These are phyloP conservation scores for Notechis scutatus DNA, from an alignment of 2,113 vertebrate genomes.

Conservation along the genomic window DNA sequence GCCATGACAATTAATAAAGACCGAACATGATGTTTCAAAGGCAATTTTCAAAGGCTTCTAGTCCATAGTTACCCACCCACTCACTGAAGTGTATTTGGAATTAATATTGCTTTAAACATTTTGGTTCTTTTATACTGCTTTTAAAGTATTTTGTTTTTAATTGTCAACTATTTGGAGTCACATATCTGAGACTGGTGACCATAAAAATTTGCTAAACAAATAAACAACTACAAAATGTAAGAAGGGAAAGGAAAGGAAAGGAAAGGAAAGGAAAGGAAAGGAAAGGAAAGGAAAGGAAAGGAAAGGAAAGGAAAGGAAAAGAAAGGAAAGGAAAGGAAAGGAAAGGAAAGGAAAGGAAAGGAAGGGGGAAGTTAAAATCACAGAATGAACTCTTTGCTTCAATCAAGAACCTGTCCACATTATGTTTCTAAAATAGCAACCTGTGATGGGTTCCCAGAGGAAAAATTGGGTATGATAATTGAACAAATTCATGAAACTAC, in stretches of 20 bases:
- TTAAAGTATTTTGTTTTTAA: not conserved
- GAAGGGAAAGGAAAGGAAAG: not conserved
- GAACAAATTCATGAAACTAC: not conserved
- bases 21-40: not conserved
- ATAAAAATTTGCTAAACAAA: not conserved
- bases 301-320: not conserved
- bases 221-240: not conserved
- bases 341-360: not conserved
- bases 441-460: not conserved
- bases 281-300: not conserved
- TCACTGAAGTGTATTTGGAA: not conserved
- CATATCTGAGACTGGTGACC: not conserved
- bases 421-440: not conserved
- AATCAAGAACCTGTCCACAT: not conserved
- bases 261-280: not conserved
- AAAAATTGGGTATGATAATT: not conserved
- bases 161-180: not conserved
- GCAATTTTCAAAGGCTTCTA: not conserved
- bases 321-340: not conserved
- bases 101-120: not conserved
- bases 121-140: not conserved
- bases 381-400: not conserved
- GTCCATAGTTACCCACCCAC: not conserved
- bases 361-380: not conserved
- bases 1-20: not conserved